Conservation (phyloP, 2,888 invertebrate genomes). For the Tridacna gigas region DNA sequence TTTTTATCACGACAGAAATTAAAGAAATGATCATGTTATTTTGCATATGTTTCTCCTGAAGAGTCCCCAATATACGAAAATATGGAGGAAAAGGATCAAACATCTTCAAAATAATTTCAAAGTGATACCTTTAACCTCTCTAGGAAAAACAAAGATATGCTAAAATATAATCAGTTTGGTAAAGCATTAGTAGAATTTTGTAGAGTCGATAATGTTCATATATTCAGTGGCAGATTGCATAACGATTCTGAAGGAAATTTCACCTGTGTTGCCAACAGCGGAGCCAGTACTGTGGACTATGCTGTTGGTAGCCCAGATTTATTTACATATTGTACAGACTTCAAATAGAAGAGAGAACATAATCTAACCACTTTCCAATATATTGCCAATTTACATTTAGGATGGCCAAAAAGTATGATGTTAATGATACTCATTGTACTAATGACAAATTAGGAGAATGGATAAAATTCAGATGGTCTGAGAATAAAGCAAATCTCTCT, state of each 20-base stretch:
- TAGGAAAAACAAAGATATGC: conserved; percentile 1
- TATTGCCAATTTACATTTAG: conserved; percentile 2
- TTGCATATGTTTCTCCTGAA: conserved; percentile 1
- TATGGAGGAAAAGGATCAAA: background rate
- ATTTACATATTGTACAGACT: background rate
- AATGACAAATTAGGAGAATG: background rate
- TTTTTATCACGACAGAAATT: no score
- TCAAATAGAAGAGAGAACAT: background rate
- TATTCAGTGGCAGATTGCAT: background rate
- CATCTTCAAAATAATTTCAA: background rate
- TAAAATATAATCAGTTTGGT: background rate
- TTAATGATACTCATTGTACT: background rate
- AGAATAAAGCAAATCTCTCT: background rate
- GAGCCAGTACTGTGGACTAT: background rate
- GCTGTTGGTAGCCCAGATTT: conserved; percentile 13
- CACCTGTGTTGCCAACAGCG: conserved; percentile 7
- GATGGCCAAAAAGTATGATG: background rate
- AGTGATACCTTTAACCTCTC: background rate
- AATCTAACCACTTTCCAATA: conserved; percentile 1
- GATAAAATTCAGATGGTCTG: background rate
- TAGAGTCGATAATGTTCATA: background rate
- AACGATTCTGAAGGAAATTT: background rate
- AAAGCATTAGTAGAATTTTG: background rate
- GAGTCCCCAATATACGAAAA: background rate
- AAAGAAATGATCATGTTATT: background rate